Conservation (phyloP, 2,797 vertebrate species). For the Momotus momota region DNA sequence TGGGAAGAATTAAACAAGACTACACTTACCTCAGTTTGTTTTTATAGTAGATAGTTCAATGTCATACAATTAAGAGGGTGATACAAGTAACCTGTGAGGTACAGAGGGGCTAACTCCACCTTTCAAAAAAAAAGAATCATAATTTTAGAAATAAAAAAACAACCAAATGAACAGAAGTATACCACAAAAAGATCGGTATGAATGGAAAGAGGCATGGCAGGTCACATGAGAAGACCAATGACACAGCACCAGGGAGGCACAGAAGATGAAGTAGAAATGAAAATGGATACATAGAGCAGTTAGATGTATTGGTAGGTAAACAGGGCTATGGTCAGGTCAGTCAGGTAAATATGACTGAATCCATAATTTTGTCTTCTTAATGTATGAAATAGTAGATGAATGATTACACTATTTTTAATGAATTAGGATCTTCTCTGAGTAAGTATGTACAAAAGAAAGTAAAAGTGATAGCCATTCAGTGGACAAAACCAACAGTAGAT, state of each 20-base stretch:
- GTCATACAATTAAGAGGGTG: neutral
- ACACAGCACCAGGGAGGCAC: neutral
- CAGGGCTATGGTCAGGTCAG: accelerated
- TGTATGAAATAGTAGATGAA: neutral
- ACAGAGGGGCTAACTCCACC: neutral
- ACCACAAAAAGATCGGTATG: neutral
- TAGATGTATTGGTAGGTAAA: neutral
- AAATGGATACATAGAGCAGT: neutral
- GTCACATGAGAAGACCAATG: neutral
- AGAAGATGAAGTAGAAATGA: neutral
- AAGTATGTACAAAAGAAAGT: neutral
- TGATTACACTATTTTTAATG: neutral
- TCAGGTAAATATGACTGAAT: neutral
- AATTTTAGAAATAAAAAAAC: neutral
- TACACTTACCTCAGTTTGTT: neutral
- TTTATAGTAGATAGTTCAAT: neutral
- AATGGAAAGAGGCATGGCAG: neutral
- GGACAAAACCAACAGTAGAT: neutral
- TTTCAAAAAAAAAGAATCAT: neutral
- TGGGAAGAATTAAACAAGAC: neutral
- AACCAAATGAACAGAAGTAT: neutral
- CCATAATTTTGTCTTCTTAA: neutral
- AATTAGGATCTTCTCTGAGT: neutral
- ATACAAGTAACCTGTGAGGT: neutral
- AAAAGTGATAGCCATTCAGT: neutral